Percentiles rank a stretch among this genome's conserved stretches.
phyloP scores from a whole-genome alignment of 2,797 vertebrate species.

The Oreochromis grahami region DNA sequence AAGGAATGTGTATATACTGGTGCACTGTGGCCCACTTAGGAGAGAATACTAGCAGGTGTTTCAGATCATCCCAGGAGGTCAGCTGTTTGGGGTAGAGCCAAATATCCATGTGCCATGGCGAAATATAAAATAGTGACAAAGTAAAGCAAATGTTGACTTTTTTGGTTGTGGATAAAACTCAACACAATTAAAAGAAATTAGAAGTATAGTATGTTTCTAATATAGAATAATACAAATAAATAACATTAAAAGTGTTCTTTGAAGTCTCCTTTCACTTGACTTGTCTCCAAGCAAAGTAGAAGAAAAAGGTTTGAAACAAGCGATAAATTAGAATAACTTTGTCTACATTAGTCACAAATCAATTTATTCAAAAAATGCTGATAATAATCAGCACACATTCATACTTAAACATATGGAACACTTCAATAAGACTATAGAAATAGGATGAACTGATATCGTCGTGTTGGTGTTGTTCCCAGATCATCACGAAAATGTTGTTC shows the following conservation, averaged over 20 bases:
- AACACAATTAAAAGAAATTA: neutral
- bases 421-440: neutral
- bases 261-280: neutral
- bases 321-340: neutral
- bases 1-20: neutral
- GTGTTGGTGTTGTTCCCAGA: too few species aligned
- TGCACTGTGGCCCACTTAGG: neutral
- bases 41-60: neutral
- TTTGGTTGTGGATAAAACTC: neutral
- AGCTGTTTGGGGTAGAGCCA: neutral
- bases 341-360: neutral
- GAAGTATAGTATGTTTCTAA: neutral
- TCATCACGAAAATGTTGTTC: too few species aligned
- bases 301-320: neutral
- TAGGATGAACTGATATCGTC: neutral
- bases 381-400: neutral
- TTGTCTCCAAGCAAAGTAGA: neutral
- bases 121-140: neutral
- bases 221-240: neutral
- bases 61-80: neutral
- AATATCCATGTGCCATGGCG: neutral
- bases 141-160: neutral
- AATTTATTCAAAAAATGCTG: neutral
- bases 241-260: neutral
- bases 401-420: neutral